Conservation (phyloP, 2,888 invertebrate genomes). For the Temnothorax ravouxi region DNA sequence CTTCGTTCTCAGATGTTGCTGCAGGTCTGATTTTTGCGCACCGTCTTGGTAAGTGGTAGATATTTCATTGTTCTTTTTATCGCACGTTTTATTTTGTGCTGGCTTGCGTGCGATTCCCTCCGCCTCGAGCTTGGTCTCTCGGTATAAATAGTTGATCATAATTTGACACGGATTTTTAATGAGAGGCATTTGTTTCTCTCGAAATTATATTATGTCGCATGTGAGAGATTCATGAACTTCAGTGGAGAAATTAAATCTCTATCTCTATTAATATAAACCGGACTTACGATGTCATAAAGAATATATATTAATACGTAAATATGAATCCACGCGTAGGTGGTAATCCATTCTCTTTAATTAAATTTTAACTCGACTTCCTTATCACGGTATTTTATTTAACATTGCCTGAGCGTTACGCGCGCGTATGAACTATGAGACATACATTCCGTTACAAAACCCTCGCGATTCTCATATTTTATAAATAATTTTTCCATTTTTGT, state of each 20-base stretch:
- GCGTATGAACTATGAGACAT: background rate
- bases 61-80: background rate
- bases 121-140: background rate
- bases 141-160: background rate
- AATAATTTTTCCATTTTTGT: background rate
- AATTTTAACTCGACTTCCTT: slow-evolving; percentile 5
- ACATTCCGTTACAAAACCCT: background rate
- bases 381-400: slow-evolving; percentile 10
- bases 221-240: background rate
- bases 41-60: background rate
- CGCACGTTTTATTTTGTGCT: no score
- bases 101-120: background rate
- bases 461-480: background rate
- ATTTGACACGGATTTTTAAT: background rate
- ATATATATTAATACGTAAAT: slow-evolving; percentile 18
- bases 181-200: background rate
- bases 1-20: no score
- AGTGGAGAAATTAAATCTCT: background rate
- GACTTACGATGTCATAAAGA: background rate
- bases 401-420: no score
- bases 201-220: background rate
- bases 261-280: background rate
- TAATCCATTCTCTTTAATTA: slow-evolving; percentile 14
- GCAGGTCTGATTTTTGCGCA: background rate
- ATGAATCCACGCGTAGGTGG: background rate